A percentile compares a stretch with the other conserved stretches of the same genome.
Conservation (phyloP, 2,888 invertebrate species). For the Tetanocera ferruginea region DNA sequence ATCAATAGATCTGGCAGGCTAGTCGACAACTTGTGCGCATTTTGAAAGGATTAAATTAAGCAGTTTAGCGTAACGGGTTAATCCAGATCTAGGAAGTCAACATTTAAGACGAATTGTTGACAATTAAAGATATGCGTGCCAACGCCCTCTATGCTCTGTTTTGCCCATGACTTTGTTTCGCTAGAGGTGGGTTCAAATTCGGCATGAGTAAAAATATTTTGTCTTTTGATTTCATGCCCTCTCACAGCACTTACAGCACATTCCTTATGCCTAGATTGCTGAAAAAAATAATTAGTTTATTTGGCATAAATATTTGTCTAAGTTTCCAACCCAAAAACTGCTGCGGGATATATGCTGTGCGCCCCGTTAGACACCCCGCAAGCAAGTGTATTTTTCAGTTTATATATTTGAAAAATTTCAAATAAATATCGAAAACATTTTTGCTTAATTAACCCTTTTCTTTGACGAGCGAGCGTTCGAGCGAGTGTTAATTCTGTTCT, state of each 20-base stretch:
- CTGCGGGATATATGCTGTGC: neutral
- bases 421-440: neutral
- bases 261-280: neutral
- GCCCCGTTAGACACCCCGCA: neutral
- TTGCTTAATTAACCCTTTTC: conserved; percentile 6
- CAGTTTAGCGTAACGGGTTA: conserved; percentile 32
- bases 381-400: neutral
- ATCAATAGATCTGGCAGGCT: neutral
- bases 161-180: neutral
- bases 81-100: neutral
- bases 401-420: neutral
- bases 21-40: neutral
- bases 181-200: too few species aligned
- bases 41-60: conserved; percentile 46
- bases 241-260: neutral
- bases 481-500: neutral
- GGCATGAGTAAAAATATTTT: neutral
- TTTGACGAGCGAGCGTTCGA: neutral
- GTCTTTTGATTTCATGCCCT: neutral
- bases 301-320: conserved; percentile 21
- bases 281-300: conserved; percentile 21
- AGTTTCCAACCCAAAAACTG: neutral
- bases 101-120: neutral
- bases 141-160: neutral
- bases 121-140: neutral